Base-by-base conservation (phyloP, 2,888 invertebrate genomes). In the Oxyscelio sp. region DNA sequence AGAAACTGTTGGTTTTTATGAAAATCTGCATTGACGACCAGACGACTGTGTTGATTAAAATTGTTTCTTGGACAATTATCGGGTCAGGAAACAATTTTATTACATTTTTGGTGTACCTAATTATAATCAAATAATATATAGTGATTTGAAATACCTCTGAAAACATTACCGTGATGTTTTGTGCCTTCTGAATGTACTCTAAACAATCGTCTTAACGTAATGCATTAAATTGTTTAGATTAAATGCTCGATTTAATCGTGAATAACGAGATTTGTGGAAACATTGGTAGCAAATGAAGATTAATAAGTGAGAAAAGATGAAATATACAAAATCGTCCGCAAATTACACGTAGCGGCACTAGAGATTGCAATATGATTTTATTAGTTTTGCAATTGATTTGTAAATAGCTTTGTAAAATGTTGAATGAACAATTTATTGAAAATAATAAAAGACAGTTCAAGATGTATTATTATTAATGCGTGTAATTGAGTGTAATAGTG, bases 391-490 rank as follows among this genome's bases (percentile, higher is more conserved):
- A 13, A 43, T 43, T 43, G 43, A 43, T 43, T 43, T 43, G 15
- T 43, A 43, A n/a, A 43, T 43, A 43, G 43, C 43, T 43, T 43
- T 43, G 15, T 43, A n/a, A 13, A 43, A 4, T 43, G 43, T 43
- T 11, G 43, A n/a, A 13, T 43, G 43, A 43, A 43, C 43, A 43
- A 43, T n/a, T 43, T 43, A 43, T 43, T n/a, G 15, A 11, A 43
- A 43, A n/a, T n/a, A n/a, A 43, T 43, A 3, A n/a, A 13, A 43
- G 15, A 43, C n/a, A 43, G 13, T 43, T 54, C 8, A 45, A 45
- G 8, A 58, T 70, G 56, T 56, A 70, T 70, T 70, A 58, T 45
- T 58, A 56, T 68, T 40, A 68, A 56, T 70, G 58, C 58, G 58
- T 70, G 56, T 58, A 70, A 70, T 58, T n/a, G n/a, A 68, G 40